Evolutionary conservation across 1,140 invertebrate species (phyloP), one percentile per base, ranked within the genome.

Genomic region (Lepidostoma basale): DNA sequence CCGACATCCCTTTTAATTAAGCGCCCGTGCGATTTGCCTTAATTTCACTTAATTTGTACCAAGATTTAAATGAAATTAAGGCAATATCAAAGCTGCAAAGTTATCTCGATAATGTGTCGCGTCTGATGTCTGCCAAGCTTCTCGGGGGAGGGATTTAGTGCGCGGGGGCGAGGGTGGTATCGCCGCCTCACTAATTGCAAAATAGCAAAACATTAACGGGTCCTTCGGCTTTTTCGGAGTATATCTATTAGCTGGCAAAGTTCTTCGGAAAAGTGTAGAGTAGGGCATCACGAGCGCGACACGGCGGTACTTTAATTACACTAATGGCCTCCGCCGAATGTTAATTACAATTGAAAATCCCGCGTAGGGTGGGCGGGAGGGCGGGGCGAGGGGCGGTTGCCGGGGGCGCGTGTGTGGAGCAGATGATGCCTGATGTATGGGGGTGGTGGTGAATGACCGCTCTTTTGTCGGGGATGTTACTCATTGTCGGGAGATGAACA

Each of bases 271-370:
- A 36, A 58, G 28, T 58, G 12, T 52, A 58, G 28, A 58, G 28
- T 39, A 22, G 54, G 60, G 60, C 60, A 45, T 26, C 54, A 25
- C 40, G 18, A 28, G 23, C 33, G 58, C 58, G 63, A 85, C 60
- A 70, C 33, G 44, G 52, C 84, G 86, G 85, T 84, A 87, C 84
- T 87, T 87, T 88, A 87, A 87, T 87, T 87, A 87, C 85, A 86
- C 85, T 87, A 87, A 87, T 87, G 86, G 86, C 83, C 85, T 85
- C 85, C 85, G 85, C 85, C 86, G 86, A 87, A 87, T 86, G 86
- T 87, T 87, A 87, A 88, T 88, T 88, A 87, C 85, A 85, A 87
- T 87, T 86, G 85, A 85, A 88, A 87, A 85, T 85, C 85, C 68
- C 68, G 71, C 30, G 25, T 18, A 20, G 14, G 54, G 25, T 30